Conservation (phyloP, 2,888 invertebrate species). For the Napeogenes inachia region DNA sequence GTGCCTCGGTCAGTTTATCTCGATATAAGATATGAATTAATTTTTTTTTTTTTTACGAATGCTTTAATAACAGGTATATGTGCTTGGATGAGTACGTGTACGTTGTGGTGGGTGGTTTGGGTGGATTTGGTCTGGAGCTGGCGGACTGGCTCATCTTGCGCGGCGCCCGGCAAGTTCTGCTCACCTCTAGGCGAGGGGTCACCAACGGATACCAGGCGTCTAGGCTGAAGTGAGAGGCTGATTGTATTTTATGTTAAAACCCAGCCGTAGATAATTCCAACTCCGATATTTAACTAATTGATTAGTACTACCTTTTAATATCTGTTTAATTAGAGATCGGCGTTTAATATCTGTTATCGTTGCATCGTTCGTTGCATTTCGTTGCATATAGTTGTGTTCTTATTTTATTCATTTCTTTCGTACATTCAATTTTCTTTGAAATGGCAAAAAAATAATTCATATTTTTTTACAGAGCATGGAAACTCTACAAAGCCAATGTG, state of each 20-base stretch:
- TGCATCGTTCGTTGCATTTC: too few relatives aligned
- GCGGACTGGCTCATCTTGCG: slow-evolving; percentile 90
- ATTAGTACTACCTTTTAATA: too few relatives aligned
- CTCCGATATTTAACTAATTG: too few relatives aligned
- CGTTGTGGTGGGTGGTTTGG: slow-evolving; percentile 87
- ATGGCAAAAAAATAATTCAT: neutral
- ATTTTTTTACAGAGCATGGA: slow-evolving; percentile 78
- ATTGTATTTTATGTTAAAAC: neutral
- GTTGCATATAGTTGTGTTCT: too few relatives aligned
- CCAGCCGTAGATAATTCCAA: too few relatives aligned
- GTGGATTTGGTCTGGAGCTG: slow-evolving; percentile 94
- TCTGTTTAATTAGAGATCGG: too few relatives aligned
- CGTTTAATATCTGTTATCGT: too few relatives aligned
- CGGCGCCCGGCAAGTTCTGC: slow-evolving; percentile 86
- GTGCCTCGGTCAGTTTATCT: slow-evolving; percentile 53
- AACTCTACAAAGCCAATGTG: slow-evolving; percentile 82
- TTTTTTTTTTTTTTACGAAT: too few relatives aligned
- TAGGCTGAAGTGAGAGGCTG: slow-evolving; percentile 76
- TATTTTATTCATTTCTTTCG: too few relatives aligned
- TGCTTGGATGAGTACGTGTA: slow-evolving; percentile 72
- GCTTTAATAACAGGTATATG: slow-evolving; percentile 55
- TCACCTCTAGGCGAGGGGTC: slow-evolving; percentile 89
- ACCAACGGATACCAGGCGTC: slow-evolving; percentile 89
- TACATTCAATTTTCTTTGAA: too few relatives aligned
- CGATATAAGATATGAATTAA: slow-evolving; percentile 2